phyloP scores from a whole-genome alignment of 2,113 vertebrate species.

The Haemorhous mexicanus region DNA sequence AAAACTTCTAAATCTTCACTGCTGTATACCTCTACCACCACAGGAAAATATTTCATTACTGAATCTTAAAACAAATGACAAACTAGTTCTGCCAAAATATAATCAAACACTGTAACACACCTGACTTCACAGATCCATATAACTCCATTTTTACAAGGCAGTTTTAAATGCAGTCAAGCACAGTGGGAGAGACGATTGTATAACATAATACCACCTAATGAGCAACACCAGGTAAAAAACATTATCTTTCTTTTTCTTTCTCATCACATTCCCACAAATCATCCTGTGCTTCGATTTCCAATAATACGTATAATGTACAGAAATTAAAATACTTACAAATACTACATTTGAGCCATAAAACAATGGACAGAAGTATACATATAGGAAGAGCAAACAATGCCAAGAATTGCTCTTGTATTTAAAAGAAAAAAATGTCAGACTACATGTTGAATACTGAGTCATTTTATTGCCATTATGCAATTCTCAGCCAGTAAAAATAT shows the following conservation, averaged over 20 bases:
- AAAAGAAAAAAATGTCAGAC: not conserved
- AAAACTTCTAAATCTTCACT: not conserved
- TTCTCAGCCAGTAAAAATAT: not conserved
- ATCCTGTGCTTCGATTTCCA: not conserved
- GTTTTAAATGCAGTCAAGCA: not conserved
- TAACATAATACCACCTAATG: not conserved
- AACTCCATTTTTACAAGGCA: not conserved
- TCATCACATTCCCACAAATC: not conserved
- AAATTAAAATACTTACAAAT: not conserved
- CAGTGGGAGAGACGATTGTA: accelerated
- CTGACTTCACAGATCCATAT: not conserved
- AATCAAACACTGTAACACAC: not conserved
- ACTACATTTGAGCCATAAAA: not conserved
- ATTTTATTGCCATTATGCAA: not conserved
- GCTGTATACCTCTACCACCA: not conserved
- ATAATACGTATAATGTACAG: not conserved
- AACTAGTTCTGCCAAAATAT: not conserved
- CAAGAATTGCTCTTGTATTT: not conserved
- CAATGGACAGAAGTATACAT: not conserved
- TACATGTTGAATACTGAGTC: not conserved
- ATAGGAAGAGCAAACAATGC: not conserved
- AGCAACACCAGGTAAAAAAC: not conserved
- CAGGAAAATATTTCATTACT: not conserved
- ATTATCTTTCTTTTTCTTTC: not conserved
- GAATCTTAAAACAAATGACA: not conserved